Evolutionary conservation across 2,797 vertebrate genomes (phyloP).

Genomic region (Aeoliscus strigatus): DNA sequence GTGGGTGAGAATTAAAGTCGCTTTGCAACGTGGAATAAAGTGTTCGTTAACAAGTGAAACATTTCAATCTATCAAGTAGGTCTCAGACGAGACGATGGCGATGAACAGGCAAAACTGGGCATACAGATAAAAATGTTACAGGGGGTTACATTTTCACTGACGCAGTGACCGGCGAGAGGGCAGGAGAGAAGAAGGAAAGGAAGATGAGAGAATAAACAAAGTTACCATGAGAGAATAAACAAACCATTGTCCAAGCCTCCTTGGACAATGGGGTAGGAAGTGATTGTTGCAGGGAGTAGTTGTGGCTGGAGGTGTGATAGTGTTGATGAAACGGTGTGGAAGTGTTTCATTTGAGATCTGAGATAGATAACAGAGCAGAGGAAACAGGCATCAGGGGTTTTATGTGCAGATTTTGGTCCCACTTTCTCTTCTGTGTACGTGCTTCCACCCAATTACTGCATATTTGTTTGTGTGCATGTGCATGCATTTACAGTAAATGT

Average conservation of each 20-base stretch:
- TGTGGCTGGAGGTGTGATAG: background rate
- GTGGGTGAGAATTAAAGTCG: too few relatives aligned
- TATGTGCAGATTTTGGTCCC: conserved; percentile 2
- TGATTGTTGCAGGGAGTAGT: conserved; percentile 1
- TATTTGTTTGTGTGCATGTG: conserved; percentile 9
- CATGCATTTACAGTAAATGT: conserved; percentile 28
- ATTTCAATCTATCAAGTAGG: too few relatives aligned
- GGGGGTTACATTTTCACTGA: conserved; percentile 23
- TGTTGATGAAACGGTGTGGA: conserved; percentile 6
- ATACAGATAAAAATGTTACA: too few relatives aligned
- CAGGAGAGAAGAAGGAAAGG: background rate
- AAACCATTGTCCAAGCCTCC: too few relatives aligned
- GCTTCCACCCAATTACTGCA: conserved; percentile 24
- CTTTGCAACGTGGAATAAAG: too few relatives aligned
- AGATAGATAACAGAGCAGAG: conserved; percentile 10
- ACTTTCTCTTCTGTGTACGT: conserved; percentile 23
- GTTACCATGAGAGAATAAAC: background rate
- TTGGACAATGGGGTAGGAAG: background rate
- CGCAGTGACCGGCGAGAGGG: conserved; percentile 22
- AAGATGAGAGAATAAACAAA: background rate
- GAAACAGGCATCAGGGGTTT: background rate
- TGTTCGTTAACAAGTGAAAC: too few relatives aligned
- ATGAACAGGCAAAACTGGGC: too few relatives aligned
- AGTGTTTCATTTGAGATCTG: conserved; percentile 6
- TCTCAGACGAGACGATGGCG: too few relatives aligned